phyloP scores from a whole-genome alignment of 2,888 invertebrate species.

The Drosophila picticornis region DNA sequence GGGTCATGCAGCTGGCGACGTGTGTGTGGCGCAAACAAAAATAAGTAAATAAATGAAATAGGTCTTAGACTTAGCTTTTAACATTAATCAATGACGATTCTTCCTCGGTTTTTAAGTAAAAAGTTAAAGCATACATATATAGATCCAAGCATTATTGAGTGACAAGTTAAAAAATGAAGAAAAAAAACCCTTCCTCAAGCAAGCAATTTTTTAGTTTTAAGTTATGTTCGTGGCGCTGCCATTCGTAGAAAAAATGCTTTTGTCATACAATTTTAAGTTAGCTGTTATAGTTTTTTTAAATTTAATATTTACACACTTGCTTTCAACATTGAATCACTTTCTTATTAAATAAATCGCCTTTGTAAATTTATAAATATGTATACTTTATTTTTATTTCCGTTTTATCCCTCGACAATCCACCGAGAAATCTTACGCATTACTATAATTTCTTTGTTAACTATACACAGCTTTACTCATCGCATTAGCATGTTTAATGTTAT shows the following conservation, averaged over 20 bases:
- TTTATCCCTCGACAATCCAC: constrained; percentile 69
- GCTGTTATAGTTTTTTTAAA: constrained; percentile 66
- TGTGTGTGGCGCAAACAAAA: constrained; percentile 63
- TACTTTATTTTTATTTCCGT: constrained; percentile 24
- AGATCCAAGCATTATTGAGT: constrained; percentile 32
- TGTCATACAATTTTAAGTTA: constrained; percentile 77
- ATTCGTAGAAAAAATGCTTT: constrained; percentile 68
- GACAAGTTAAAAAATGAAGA: constrained; percentile 11
- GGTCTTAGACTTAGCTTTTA: constrained; percentile 81
- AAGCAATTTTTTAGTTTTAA: constrained; percentile 73
- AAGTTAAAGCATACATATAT: constrained; percentile 14
- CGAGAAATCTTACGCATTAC: constrained; percentile 56
- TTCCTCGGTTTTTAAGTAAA: constrained; percentile 73
- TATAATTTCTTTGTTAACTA: constrained; percentile 15
- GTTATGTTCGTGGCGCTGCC: constrained; percentile 67
- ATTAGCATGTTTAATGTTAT: constrained; percentile 24
- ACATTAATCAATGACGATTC: constrained; percentile 67
- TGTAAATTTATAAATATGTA: constrained; percentile 53
- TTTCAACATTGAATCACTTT: constrained; percentile 47
- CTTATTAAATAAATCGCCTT: constrained; percentile 70
- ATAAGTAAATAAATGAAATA: constrained; percentile 73
- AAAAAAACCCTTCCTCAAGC: constrained; percentile 33
- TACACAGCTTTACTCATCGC: constrained; percentile 18
- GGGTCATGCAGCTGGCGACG: constrained; percentile 65
- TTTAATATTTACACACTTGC: constrained; percentile 42